Evolutionary conservation across 1,140 invertebrate species (phyloP).

Genomic region (Bombus impatiens): DNA sequence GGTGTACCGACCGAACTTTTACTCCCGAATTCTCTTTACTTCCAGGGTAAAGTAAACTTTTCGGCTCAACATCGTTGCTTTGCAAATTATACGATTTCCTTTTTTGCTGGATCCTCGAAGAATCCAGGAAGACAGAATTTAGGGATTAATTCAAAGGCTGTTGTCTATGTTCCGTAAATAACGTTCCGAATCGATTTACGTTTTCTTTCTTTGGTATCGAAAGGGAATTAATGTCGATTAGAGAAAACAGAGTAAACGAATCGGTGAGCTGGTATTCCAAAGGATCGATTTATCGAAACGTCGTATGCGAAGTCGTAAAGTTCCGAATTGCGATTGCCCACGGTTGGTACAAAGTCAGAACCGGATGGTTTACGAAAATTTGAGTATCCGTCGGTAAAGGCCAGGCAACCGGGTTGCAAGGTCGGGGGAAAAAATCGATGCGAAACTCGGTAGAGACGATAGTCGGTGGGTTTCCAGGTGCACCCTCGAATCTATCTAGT

Average conservation of each 20-base stretch:
- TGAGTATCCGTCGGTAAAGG: constrained; percentile 54
- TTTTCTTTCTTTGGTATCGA: too few species aligned
- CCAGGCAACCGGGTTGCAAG: not conserved
- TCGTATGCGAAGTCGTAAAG: not conserved
- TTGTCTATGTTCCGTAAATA: not conserved
- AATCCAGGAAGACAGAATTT: not conserved
- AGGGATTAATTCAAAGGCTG: too few species aligned
- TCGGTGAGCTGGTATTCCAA: not conserved
- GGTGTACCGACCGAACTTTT: constrained; percentile 32
- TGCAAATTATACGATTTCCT: too few species aligned
- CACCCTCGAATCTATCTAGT: constrained; percentile 10
- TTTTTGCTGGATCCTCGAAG: too few species aligned
- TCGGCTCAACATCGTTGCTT: not conserved
- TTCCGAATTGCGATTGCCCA: constrained; percentile 9
- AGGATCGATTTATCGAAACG: not conserved
- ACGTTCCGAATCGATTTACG: too few species aligned
- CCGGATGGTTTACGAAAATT: constrained; percentile 8
- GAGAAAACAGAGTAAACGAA: not conserved
- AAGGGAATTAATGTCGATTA: not conserved
- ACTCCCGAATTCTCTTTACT: not conserved
- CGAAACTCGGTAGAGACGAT: constrained; percentile 17
- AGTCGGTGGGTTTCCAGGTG: not conserved
- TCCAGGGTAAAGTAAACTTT: not conserved
- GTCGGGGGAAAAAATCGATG: constrained; percentile 31
- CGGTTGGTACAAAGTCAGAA: constrained; percentile 34